phyloP scores from a whole-genome alignment of 2,113 vertebrate genomes.

The Oncorhynchus clarkii region DNA sequence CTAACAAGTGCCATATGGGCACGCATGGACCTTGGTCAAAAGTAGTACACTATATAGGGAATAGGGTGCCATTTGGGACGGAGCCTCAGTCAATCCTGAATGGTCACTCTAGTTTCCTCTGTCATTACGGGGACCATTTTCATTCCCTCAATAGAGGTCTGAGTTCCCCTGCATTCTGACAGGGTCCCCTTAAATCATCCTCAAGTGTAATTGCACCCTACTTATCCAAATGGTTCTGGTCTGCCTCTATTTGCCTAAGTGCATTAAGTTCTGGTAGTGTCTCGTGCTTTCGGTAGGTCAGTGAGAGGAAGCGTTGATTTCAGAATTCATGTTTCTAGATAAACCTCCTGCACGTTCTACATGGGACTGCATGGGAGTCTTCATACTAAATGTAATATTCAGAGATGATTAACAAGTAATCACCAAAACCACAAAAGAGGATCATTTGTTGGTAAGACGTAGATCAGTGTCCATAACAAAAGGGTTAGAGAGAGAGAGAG shows the following conservation, averaged over 20 bases:
- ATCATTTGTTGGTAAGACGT: not conserved
- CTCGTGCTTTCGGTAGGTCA: constrained; percentile 5
- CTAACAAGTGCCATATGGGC: too few relatives aligned
- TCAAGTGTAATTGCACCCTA: constrained; percentile 70
- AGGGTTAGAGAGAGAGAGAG: not conserved
- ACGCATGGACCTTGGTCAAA: too few relatives aligned
- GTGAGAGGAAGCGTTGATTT: not conserved
- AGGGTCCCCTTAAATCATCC: constrained; percentile 73
- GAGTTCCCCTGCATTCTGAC: constrained; percentile 61
- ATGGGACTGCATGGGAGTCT: not conserved
- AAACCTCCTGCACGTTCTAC: constrained; percentile 31
- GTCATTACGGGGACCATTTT: constrained; percentile 73
- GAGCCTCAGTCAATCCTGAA: constrained; percentile 15
- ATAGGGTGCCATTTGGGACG: too few relatives aligned
- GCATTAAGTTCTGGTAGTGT: constrained; percentile 64
- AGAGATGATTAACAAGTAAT: constrained; percentile 2
- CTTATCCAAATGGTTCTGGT: constrained; percentile 72
- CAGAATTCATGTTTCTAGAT: constrained; percentile 46
- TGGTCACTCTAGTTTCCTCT: constrained; percentile 58
- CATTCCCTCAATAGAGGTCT: constrained; percentile 70
- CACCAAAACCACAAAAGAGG: not conserved
- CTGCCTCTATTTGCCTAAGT: constrained; percentile 73
- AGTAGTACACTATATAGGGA: too few relatives aligned
- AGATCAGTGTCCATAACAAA: not conserved
- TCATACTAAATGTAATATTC: not conserved